Percentiles rank a stretch among this genome's conserved stretches.
phyloP scores from a whole-genome alignment of 2,888 invertebrate genomes.

The Mycalesis mineus region DNA sequence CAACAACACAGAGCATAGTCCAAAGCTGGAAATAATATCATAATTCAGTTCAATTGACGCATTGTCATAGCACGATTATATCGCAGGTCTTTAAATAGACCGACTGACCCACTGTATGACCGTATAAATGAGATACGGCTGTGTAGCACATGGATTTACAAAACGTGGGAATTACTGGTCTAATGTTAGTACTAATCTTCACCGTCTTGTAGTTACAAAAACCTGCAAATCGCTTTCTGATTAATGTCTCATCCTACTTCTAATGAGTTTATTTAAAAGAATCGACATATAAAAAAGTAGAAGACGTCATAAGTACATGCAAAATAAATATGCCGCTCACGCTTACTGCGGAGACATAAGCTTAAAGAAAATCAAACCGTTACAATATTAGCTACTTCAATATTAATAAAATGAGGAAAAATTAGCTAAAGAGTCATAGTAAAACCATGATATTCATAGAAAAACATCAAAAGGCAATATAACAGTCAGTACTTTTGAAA shows the following conservation, averaged over 20 bases:
- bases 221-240: not conserved
- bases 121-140: conserved; percentile 19
- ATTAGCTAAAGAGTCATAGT: not conserved
- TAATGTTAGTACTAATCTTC: not conserved
- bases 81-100: conserved; percentile 21
- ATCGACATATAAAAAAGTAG: too few species aligned
- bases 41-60: conserved; percentile 11
- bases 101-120: conserved; percentile 19
- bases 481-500: conserved; percentile 3
- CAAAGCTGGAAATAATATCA: not conserved
- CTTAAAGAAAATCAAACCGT: not conserved
- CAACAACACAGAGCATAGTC: too few species aligned
- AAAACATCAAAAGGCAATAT: conserved; percentile 5
- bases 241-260: too few species aligned
- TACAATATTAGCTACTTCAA: not conserved
- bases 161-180: conserved; percentile 19
- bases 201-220: not conserved
- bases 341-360: not conserved
- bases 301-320: too few species aligned
- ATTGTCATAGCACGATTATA: conserved; percentile 22
- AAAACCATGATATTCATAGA: not conserved
- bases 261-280: too few species aligned
- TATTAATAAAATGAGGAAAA: not conserved
- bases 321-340: too few species aligned
- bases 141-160: conserved; percentile 20